These are phyloP conservation scores for Synaphobranchus kaupii DNA, from an alignment of 2,797 vertebrate species.

Conservation along the genomic window DNA sequence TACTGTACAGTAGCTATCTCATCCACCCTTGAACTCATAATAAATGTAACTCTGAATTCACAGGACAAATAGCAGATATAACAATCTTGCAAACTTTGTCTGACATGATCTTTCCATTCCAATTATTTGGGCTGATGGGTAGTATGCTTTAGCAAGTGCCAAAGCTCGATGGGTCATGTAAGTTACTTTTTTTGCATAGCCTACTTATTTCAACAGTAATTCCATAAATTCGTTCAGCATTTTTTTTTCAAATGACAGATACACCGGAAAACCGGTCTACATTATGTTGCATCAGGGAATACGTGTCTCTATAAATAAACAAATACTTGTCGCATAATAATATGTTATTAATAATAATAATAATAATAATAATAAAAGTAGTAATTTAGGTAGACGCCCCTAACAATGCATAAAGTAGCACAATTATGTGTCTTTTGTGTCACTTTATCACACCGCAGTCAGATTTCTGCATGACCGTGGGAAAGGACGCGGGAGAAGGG, in stretches of 20 bases:
- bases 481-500: constrained; percentile 59
- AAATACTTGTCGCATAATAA: background rate
- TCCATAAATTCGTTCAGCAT: background rate
- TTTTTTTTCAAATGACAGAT: background rate
- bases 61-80: background rate
- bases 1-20: background rate
- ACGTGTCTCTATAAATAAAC: background rate
- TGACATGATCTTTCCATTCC: background rate
- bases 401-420: constrained; percentile 20
- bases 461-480: constrained; percentile 22
- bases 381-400: background rate
- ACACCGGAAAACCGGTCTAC: background rate
- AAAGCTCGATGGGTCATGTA: background rate
- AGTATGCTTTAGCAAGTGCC: background rate
- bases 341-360: background rate
- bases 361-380: background rate
- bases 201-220: background rate
- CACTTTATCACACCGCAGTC: constrained; percentile 17
- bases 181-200: background rate
- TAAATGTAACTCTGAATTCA: background rate
- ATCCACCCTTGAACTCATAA: background rate
- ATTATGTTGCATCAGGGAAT: background rate
- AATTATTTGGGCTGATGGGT: background rate
- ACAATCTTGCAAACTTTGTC: background rate
- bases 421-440: constrained; percentile 12